These are phyloP conservation scores for Agonum fuliginosum DNA, from an alignment of 2,888 invertebrate species.

Conservation along the genomic window DNA sequence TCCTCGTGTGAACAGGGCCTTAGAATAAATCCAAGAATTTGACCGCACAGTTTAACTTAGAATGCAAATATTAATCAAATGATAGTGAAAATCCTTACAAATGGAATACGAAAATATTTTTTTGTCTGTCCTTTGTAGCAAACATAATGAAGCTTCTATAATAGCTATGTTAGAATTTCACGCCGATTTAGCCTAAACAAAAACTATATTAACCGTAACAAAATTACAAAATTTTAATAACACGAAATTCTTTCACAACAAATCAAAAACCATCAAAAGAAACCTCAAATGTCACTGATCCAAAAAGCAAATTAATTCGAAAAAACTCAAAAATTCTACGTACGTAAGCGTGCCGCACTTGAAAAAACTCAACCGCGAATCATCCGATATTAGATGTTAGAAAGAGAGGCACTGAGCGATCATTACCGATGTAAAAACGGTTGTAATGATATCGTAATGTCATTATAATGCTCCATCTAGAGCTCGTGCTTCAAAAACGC, in stretches of 20 bases:
- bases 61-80: no score
- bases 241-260: background rate
- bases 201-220: background rate
- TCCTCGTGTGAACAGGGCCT: no score
- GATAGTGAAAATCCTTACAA: no score
- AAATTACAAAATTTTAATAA: background rate
- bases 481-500: conserved; percentile 19
- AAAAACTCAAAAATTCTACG: conserved; percentile 1
- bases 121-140: no score
- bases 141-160: no score
- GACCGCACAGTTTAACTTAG: no score
- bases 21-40: no score
- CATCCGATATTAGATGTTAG: conserved; percentile 22
- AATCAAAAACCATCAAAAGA: background rate
- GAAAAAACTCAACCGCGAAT: conserved; percentile 6
- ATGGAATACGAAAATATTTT: no score
- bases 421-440: conserved; percentile 42
- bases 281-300: background rate
- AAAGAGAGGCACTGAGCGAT: background rate
- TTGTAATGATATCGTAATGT: conserved; percentile 46
- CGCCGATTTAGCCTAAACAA: background rate
- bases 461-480: conserved; percentile 31
- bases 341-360: conserved; percentile 10
- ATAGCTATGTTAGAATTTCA: background rate
- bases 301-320: background rate